A percentile compares a stretch with the other conserved stretches of the same genome.
Conservation (phyloP, 2,797 vertebrate species). For the Atherinosoma microstoma region DNA sequence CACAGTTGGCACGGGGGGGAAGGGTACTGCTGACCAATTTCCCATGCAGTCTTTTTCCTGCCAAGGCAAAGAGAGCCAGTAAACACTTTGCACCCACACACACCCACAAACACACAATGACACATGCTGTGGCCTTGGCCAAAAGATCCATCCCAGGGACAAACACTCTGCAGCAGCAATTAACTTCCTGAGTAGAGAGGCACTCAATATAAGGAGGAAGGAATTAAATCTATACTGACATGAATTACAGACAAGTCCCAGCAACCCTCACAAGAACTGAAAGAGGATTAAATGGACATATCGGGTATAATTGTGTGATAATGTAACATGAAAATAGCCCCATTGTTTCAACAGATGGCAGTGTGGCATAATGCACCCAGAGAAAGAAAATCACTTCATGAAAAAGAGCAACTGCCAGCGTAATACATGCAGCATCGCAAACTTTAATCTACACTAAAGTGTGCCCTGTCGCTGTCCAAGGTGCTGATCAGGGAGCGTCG, state of each 20-base stretch:
- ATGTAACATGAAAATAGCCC: slow-evolving; percentile 26
- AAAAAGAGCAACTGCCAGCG: slow-evolving; percentile 15
- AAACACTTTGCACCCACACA: slow-evolving; percentile 51
- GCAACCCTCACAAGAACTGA: slow-evolving; percentile 3
- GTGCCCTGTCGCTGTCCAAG: slow-evolving; percentile 38
- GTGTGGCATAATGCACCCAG: slow-evolving; percentile 3
- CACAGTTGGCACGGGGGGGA: slow-evolving; percentile 56
- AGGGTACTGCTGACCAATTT: slow-evolving; percentile 62
- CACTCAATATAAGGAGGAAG: slow-evolving; percentile 49
- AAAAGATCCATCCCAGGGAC: slow-evolving; percentile 41
- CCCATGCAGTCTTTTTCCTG: slow-evolving; percentile 39
- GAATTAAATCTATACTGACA: slow-evolving; percentile 41
- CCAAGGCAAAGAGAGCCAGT: slow-evolving; percentile 59
- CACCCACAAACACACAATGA: slow-evolving; percentile 28
- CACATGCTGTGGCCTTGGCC: slow-evolving; percentile 34
- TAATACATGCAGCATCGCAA: background rate
- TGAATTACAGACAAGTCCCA: slow-evolving; percentile 33
- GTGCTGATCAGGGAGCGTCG: slow-evolving; percentile 30
- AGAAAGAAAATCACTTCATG: background rate
- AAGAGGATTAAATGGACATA: slow-evolving; percentile 21
- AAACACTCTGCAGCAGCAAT: slow-evolving; percentile 41
- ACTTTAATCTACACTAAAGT: background rate
- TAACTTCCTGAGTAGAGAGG: slow-evolving; percentile 37
- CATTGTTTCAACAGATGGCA: slow-evolving; percentile 33
- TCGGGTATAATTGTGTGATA: slow-evolving; percentile 36